Evolutionary conservation across 2,113 vertebrate species (phyloP), one percentile per base, ranked within the genome.

Genomic region (Gasterosteus nipponicus): DNA sequence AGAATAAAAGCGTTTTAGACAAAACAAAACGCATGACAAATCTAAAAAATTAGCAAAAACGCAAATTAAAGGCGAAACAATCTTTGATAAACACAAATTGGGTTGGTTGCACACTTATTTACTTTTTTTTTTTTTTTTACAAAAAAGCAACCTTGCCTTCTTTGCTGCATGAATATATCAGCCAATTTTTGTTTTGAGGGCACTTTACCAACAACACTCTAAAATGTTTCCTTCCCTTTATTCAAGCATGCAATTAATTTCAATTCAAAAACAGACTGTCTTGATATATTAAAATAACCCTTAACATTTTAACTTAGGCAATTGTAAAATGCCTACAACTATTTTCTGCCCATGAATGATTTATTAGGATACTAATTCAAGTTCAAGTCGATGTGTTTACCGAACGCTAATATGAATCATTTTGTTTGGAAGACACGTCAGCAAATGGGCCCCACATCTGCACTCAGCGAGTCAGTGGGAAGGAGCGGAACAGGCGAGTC

Each of bases 291-390:
- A 4, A 53, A 68, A 54, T 16, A 38, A n/a, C 5, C 33, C 16
- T 19, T 42, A 10, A 19, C 5, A 14, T 33, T 10, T 8, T 16
- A 33, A 7, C 9, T 46, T 19, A 19, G 35, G 12, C 47, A 12
- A 41, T 7, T 29, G 62, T 65, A 5, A 31, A 49, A 49, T 49
- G 18, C 33, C 58, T 60, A 35, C 59, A 14, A 19, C 39, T 53
- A 4, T 42, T 41, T 38, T 15, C 31, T 8, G 2, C 16, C 64
- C 44, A 41, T 70, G 65, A 54, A 62, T 57, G 66, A 83, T 57
- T 67, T 56, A 73, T 62, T 22, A 42, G 16, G 26, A 15, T 5
- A 7, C 26, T 54, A 26, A 39, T 44, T 57, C 19, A 2, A 73
- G 39, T 2, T 64, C 7, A 41, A 56, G 39, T 39, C 0, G 3